A percentile compares a stretch with the other conserved stretches of the same genome.
phyloP scores from a whole-genome alignment of 2,797 vertebrate species.

The Macroramphosus scolopax region DNA sequence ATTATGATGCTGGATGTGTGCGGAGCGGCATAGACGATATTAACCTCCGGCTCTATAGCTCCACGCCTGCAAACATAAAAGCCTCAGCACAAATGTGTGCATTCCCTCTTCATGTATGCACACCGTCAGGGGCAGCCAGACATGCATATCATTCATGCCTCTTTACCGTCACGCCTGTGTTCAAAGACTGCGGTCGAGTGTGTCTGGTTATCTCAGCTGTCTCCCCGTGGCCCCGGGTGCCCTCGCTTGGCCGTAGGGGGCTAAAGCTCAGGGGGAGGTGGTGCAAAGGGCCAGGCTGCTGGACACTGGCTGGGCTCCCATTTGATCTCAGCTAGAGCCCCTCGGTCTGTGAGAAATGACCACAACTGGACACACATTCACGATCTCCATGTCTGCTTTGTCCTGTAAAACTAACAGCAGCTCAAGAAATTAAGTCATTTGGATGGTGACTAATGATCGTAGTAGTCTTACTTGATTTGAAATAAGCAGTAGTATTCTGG shows the following conservation, averaged over 20 bases:
- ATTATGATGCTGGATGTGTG: slow-evolving; percentile 3
- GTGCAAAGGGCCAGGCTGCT: slow-evolving; percentile 43
- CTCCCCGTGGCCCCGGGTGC: slow-evolving; percentile 69
- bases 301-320: slow-evolving; percentile 57
- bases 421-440: slow-evolving; percentile 14
- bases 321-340: slow-evolving; percentile 75
- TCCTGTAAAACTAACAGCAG: slow-evolving; percentile 10
- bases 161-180: slow-evolving; percentile 52
- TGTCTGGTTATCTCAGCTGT: slow-evolving; percentile 88
- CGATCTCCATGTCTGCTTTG: slow-evolving; percentile 24
- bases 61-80: slow-evolving; percentile 12
- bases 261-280: slow-evolving; percentile 17
- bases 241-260: slow-evolving; percentile 68
- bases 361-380: slow-evolving; percentile 72
- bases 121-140: slow-evolving; percentile 36
- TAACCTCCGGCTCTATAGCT: slow-evolving; percentile 4
- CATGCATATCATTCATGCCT: slow-evolving; percentile 52
- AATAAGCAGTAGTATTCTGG: no score
- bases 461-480: not conserved
- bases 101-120: slow-evolving; percentile 36
- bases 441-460: not conserved
- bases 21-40: slow-evolving; percentile 1
- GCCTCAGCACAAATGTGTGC: slow-evolving; percentile 21
- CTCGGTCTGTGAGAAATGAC: slow-evolving; percentile 76
- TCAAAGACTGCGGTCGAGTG: slow-evolving; percentile 71